phyloP scores from a whole-genome alignment of 2,797 vertebrate genomes.

The Gallirallus australis region DNA sequence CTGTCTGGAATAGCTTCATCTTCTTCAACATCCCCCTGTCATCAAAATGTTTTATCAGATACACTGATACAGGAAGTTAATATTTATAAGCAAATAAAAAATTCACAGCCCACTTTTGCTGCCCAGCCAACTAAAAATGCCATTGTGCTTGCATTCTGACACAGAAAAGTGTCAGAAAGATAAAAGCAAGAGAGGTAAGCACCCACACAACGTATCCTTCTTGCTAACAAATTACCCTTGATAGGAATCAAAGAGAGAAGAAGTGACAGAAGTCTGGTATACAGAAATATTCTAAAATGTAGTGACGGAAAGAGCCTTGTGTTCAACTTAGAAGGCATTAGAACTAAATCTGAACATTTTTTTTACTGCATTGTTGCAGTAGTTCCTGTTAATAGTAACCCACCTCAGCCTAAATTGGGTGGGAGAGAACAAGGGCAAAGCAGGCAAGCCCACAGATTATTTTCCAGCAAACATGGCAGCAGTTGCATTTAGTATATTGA shows the following conservation, averaged over 20 bases:
- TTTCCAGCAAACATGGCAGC: neutral
- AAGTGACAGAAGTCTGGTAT: neutral
- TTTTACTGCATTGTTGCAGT: neutral
- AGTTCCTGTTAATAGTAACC: neutral
- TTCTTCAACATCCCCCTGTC: constrained; percentile 94
- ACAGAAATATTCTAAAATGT: neutral
- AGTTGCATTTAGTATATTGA: neutral
- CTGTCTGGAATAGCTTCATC: constrained; percentile 94
- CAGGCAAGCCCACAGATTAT: neutral
- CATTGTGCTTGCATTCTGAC: neutral
- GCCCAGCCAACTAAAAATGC: neutral
- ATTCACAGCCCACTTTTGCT: neutral
- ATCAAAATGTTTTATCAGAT: constrained; percentile 14
- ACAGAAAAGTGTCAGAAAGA: neutral
- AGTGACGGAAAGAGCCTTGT: neutral
- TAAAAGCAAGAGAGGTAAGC: neutral
- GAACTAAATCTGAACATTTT: neutral
- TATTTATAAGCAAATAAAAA: neutral
- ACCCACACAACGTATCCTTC: neutral
- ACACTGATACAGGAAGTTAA: neutral
- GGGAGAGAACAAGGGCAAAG: neutral
- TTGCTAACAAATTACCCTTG: neutral
- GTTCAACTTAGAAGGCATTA: neutral
- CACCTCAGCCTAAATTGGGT: neutral
- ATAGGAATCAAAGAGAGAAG: neutral